These are phyloP conservation scores for Troglohyphantes excavatus DNA, from an alignment of 2,888 invertebrate species.

Conservation along the genomic window DNA sequence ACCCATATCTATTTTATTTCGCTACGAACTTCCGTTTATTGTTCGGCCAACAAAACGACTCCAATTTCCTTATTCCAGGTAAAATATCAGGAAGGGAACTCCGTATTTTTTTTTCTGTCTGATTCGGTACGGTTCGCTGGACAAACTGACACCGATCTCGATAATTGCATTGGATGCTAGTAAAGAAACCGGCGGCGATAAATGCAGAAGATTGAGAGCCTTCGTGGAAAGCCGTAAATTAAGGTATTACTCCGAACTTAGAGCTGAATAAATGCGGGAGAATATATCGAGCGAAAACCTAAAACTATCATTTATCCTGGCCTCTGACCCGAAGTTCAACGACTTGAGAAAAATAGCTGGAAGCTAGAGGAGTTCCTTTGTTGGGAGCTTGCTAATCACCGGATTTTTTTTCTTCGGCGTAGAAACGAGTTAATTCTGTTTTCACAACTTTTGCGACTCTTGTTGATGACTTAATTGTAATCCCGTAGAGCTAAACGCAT, in stretches of 20 bases:
- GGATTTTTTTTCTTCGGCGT: neutral
- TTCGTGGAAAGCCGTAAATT: slow-evolving; percentile 24
- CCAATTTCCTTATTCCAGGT: slow-evolving; percentile 50
- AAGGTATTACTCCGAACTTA: slow-evolving; percentile 33
- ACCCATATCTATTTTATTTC: slow-evolving; percentile 17
- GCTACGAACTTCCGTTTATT: slow-evolving; percentile 33
- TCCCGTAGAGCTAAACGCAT: neutral
- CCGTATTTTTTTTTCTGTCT: neutral
- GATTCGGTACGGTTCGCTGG: slow-evolving; percentile 34
- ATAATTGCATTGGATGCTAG: slow-evolving; percentile 25
- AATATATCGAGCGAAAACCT: slow-evolving; percentile 2
- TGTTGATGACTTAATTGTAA: slow-evolving; percentile 49
- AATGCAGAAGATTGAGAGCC: slow-evolving; percentile 13
- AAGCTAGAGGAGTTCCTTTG: slow-evolving; percentile 46
- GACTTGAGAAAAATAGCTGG: slow-evolving; percentile 45
- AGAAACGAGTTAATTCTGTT: neutral
- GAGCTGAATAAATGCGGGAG: neutral
- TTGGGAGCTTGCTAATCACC: slow-evolving; percentile 31
- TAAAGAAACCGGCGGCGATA: neutral
- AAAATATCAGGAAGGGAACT: slow-evolving; percentile 59
- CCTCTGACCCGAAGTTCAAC: slow-evolving; percentile 67
- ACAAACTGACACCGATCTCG: slow-evolving; percentile 49
- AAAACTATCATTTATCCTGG: slow-evolving; percentile 41
- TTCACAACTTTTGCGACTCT: slow-evolving; percentile 22
- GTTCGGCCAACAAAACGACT: slow-evolving; percentile 25